Percentiles rank a stretch among this genome's conserved stretches.
Conservation (phyloP, 1,140 invertebrate genomes). For the Homalodisca vitripennis region DNA sequence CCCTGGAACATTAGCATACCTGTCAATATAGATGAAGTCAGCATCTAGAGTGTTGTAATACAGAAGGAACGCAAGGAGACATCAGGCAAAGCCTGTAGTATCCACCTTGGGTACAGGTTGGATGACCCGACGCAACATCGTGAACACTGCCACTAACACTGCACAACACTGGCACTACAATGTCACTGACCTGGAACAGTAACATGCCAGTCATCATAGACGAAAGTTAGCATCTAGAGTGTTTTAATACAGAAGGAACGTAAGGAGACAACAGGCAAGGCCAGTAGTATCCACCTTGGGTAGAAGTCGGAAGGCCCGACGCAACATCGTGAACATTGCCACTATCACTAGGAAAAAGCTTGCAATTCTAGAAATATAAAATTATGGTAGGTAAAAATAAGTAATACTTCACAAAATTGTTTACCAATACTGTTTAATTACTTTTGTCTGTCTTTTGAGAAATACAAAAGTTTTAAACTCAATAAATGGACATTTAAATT, state of each 20-base stretch:
- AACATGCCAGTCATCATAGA: slow-evolving; percentile 45
- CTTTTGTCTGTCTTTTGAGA: too few species aligned
- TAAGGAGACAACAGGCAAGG: slow-evolving; percentile 44
- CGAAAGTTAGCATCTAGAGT: slow-evolving; percentile 49
- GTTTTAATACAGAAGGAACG: slow-evolving; percentile 83
- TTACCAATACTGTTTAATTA: too few species aligned
- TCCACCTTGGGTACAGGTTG: slow-evolving; percentile 16
- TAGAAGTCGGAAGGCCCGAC: background rate
- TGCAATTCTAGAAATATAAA: too few species aligned
- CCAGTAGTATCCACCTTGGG: slow-evolving; percentile 19
- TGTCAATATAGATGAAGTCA: slow-evolving; percentile 43
- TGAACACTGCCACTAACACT: background rate
- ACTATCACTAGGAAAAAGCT: too few species aligned
- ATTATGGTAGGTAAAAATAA: too few species aligned
- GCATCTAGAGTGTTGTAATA: slow-evolving; percentile 73
- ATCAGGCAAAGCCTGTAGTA: slow-evolving; percentile 31
- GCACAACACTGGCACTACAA: background rate
- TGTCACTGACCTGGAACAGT: background rate
- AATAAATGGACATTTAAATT: too few species aligned
- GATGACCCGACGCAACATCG: background rate
- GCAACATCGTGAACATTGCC: background rate
- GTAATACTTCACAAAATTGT: too few species aligned
- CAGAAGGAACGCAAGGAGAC: slow-evolving; percentile 63
- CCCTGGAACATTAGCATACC: too few species aligned
- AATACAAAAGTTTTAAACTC: too few species aligned